Evolutionary conservation across 2,113 vertebrate genomes (phyloP), one percentile per base, ranked within the genome.

Genomic region (Drymodes brunneopygia): DNA sequence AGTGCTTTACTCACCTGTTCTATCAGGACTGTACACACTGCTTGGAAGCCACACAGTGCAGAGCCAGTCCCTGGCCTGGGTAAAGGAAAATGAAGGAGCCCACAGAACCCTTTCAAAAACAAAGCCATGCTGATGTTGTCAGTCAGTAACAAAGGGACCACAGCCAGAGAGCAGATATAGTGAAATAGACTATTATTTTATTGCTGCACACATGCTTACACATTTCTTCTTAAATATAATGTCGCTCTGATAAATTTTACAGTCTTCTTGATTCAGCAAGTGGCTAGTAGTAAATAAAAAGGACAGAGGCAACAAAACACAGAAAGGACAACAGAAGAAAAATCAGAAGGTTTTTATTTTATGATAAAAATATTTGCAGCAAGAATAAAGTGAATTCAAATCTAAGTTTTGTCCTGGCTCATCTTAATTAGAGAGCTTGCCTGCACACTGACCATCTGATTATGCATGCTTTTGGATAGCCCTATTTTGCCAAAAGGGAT

Each of bases 181-280:
- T 94, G 89, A 97, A 97, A 95, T 97, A 96, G 70, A 96, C 72
- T 93, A 47, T 95, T 93, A 47, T 95, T 98, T 98, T 98, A 98
- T 98, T 98, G 92, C 90, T 97, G 95, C 96, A 93, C 90, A 88
- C 88, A 96, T 92, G 86, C 91, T 70, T 92, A 62, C 70, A 93
- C 45, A 48, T 93, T 96, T 96, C 83, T 88, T 93, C 91, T 96
- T 97, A 92, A 97, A 97, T 96, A 96, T 92, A 95, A 67, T 24
- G 73, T 88, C 12, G 31, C 73, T 97, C 88, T 91, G 91, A 79
- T 87, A 94, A 90, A 95, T 85, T 96, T 95, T 95, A 97, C 88
- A 95, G 48, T 97, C 91, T 86, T 57, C 83, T 95, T 94, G 87
- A 72, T 87, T 92, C 61, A 86, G 60, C 81, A 89, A 58, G 88